These are phyloP conservation scores for Eupeodes luniger DNA, from an alignment of 2,888 invertebrate species.

Conservation along the genomic window DNA sequence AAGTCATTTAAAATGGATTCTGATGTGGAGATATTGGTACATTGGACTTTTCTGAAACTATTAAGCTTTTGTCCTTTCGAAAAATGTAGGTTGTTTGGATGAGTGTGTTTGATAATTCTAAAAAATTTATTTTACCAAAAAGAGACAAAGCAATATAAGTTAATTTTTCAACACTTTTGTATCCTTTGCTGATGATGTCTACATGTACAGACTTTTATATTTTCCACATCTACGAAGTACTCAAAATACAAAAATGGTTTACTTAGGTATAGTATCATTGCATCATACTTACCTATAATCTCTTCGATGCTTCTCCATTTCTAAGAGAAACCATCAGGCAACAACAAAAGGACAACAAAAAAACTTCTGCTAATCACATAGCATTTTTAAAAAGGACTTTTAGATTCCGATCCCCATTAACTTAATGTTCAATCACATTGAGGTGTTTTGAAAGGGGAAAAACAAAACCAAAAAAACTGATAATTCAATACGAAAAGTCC, in stretches of 20 bases:
- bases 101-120: slow-evolving; percentile 1
- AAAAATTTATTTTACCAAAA: slow-evolving; percentile 9
- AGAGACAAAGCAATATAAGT: background rate
- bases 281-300: too few species aligned
- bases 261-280: too few species aligned
- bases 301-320: too few species aligned
- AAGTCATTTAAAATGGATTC: slow-evolving; percentile 45
- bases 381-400: background rate
- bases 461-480: background rate
- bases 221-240: background rate
- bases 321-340: too few species aligned
- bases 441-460: slow-evolving; percentile 14
- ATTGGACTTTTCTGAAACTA: background rate
- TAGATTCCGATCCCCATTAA: slow-evolving; percentile 14
- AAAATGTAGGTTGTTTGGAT: background rate
- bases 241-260: too few species aligned
- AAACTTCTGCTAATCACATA: background rate
- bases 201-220: background rate
- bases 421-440: slow-evolving; percentile 25
- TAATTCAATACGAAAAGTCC: slow-evolving; percentile 8
- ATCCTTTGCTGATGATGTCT: background rate
- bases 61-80: background rate
- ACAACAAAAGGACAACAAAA: too few species aligned
- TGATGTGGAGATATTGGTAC: background rate
- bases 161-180: background rate